Percentiles rank a stretch among this genome's conserved stretches.
phyloP scores from a whole-genome alignment of 1,140 invertebrate genomes.

The Acyrthosiphon pisum region DNA sequence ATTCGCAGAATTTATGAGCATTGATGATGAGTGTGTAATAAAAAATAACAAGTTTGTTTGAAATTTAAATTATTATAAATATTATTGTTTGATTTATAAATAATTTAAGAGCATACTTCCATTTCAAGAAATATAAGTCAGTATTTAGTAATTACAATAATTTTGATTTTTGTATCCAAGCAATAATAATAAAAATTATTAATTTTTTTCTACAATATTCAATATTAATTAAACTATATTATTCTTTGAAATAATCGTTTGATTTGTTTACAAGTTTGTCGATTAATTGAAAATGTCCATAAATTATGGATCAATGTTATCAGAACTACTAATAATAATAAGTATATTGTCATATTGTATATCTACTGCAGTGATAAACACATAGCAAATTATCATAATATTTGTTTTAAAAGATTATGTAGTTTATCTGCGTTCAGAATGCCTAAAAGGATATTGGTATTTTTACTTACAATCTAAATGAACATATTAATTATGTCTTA shows the following conservation, averaged over 20 bases:
- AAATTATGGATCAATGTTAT: not conserved
- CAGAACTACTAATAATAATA: not conserved
- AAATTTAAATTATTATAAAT: not conserved
- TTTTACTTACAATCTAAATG: too few relatives aligned
- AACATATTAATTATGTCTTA: too few relatives aligned
- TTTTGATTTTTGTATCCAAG: not conserved
- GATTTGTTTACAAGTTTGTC: not conserved
- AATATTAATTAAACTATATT: too few relatives aligned
- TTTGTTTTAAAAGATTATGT: not conserved
- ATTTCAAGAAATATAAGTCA: not conserved
- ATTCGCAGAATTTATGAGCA: not conserved
- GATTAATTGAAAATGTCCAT: not conserved
- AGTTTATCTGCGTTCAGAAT: not conserved
- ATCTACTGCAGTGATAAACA: not conserved
- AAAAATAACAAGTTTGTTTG: not conserved
- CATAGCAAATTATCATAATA: not conserved
- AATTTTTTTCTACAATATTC: not conserved
- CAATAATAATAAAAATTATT: not conserved
- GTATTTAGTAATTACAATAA: not conserved
- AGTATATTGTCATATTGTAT: not conserved
- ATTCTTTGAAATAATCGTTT: too few relatives aligned
- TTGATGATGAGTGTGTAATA: not conserved
- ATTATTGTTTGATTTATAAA: not conserved
- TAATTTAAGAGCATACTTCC: not conserved
- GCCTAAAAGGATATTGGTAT: too few relatives aligned